Evolutionary conservation across 2,888 invertebrate genomes (phyloP).

Genomic region (Camponotus fellah): DNA sequence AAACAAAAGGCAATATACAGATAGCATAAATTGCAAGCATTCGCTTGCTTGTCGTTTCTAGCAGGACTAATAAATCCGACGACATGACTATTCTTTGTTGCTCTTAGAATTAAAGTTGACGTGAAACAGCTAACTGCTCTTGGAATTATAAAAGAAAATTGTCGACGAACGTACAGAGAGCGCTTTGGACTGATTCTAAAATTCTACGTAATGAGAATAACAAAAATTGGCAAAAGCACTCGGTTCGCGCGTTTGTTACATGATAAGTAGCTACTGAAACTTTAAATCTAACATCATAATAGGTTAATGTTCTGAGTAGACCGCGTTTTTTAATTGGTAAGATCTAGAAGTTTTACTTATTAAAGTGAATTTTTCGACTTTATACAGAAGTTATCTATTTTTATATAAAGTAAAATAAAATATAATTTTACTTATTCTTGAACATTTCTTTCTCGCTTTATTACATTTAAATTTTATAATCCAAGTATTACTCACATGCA

Average conservation of each 20-base stretch:
- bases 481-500: background rate
- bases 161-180: background rate
- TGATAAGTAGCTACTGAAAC: constrained; percentile 32
- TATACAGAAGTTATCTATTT: constrained; percentile 1
- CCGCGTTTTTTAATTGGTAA: background rate
- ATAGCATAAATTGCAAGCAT: constrained; percentile 49
- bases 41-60: background rate
- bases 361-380: background rate
- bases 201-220: constrained; percentile 35
- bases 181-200: background rate
- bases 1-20: background rate
- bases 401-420: background rate
- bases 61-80: constrained; percentile 20
- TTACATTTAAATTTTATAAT: background rate
- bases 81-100: constrained; percentile 14
- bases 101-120: constrained; percentile 31
- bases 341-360: background rate
- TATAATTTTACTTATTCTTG: background rate
- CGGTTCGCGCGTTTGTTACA: background rate
- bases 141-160: constrained; percentile 10
- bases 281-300: constrained; percentile 4
- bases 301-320: background rate
- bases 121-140: background rate
- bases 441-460: background rate
- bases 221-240: constrained; percentile 25